Evolutionary conservation across 1,140 invertebrate genomes (phyloP), one percentile per base, ranked within the genome.

Genomic region (Ceratina japonica): DNA sequence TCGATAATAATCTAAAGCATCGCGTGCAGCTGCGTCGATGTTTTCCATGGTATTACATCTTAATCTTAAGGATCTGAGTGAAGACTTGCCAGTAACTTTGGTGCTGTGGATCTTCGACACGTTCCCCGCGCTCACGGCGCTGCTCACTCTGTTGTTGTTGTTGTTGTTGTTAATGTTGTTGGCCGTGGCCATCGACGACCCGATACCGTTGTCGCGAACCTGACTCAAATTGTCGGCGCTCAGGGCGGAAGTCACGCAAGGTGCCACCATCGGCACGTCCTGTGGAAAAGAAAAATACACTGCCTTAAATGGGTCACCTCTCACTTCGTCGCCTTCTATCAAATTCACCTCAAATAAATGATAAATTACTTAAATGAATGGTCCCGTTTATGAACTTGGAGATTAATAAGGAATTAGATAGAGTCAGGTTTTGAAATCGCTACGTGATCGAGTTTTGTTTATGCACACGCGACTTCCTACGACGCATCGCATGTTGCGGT

Each of bases 151-250:
- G 68, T 87, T 88, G 62, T 87, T 89, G 27, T 84, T 83, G 22
- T 87, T 88, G 22, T 87, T 88, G 18, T 89, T 87, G 24, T 86
- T 90, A 62, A 75, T 85, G 79, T 86, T 89, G 58, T 78, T 86
- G 63, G 66, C 62, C 52, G 81, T 82, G 56, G 86, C 44, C 64
- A 73, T 81, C 52, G 79, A 75, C 59, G 86, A 85, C 64, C 83
- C 78, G 49, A 79, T 87, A 65, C 77, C 75, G 70, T 83, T 87
- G 77, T 90, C 88, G 62, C 86, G 88, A 80, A 85, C 85, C 80
- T 91, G 88, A 75, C 85, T 91, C 75, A 91, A 88, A 88, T 91
- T 91, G 83, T 88, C 90, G 64, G 81, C 88, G 85, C 90, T 90
- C 85, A 89, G 84, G 27, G 90, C 86, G 85, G 91, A 88, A 86